Conservation (phyloP, 2,888 invertebrate species). For the Elegia similella region DNA sequence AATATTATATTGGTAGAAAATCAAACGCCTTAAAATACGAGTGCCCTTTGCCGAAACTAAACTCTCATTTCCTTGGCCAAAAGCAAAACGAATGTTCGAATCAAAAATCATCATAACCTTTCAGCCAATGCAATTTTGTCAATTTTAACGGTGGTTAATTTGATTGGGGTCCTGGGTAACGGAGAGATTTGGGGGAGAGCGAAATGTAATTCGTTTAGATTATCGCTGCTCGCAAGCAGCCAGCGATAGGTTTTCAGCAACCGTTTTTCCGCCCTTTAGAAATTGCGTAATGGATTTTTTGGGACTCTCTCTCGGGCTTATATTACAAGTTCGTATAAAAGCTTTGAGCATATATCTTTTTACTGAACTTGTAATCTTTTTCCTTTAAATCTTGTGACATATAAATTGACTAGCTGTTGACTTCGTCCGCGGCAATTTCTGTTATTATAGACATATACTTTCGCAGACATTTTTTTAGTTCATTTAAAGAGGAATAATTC, state of each 20-base stretch:
- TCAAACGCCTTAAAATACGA: no score
- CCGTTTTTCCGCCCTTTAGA: not conserved
- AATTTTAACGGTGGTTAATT: not conserved
- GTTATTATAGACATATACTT: no score
- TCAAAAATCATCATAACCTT: not conserved
- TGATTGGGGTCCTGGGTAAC: not conserved
- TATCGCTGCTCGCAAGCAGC: not conserved
- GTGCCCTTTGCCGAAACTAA: no score
- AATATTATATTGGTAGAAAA: no score
- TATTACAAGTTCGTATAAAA: not conserved
- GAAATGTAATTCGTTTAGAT: constrained; percentile 10
- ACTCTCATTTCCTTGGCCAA: no score
- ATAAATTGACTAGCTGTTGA: no score
- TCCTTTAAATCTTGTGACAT: not conserved
- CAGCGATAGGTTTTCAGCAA: not conserved
- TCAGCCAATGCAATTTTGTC: not conserved
- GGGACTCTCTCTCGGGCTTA: not conserved
- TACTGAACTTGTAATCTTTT: not conserved
- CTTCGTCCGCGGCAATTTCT: no score
- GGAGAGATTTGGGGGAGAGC: not conserved
- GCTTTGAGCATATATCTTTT: not conserved
- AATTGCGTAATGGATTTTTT: not conserved
- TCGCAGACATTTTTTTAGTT: no score
- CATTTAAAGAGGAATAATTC: no score
- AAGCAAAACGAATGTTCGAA: not conserved